Evolutionary conservation across 1,140 invertebrate genomes (phyloP).

Genomic region (Lucilia sericata): DNA sequence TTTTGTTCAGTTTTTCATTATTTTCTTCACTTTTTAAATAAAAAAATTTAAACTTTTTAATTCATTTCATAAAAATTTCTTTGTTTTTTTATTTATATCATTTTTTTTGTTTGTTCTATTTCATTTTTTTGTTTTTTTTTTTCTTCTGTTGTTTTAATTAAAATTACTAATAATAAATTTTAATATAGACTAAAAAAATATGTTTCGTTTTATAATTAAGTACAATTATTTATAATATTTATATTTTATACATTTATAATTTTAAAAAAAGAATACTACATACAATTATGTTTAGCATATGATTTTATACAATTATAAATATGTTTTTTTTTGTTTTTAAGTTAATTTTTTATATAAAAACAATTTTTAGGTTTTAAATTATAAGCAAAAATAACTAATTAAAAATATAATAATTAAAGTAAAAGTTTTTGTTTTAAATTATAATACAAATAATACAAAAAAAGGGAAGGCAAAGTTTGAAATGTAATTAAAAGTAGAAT

Average conservation of each 20-base stretch:
- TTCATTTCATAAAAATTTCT: conserved; percentile 36
- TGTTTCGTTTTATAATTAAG: conserved; percentile 8
- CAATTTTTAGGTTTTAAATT: background rate
- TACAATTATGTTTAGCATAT: background rate
- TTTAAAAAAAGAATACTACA: conserved; percentile 2
- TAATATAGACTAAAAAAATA: conserved; percentile 37
- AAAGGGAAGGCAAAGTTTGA: no score
- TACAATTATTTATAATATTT: conserved; percentile 6
- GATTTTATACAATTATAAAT: background rate
- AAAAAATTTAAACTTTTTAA: background rate
- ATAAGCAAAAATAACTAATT: background rate
- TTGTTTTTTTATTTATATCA: conserved; percentile 16
- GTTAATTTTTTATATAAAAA: no score
- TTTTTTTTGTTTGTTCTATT: conserved; percentile 17
- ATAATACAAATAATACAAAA: no score
- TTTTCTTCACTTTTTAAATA: background rate
- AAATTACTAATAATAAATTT: conserved; percentile 30
- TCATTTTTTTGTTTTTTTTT: background rate
- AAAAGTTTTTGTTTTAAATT: no score
- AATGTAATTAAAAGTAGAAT: no score
- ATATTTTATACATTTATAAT: conserved; percentile 31
- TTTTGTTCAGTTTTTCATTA: no score
- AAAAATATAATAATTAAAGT: background rate
- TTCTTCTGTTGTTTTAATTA: background rate
- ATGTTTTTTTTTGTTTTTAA: background rate